These are phyloP conservation scores for Danaus plexippus DNA, from an alignment of 1,140 invertebrate species.

Conservation along the genomic window DNA sequence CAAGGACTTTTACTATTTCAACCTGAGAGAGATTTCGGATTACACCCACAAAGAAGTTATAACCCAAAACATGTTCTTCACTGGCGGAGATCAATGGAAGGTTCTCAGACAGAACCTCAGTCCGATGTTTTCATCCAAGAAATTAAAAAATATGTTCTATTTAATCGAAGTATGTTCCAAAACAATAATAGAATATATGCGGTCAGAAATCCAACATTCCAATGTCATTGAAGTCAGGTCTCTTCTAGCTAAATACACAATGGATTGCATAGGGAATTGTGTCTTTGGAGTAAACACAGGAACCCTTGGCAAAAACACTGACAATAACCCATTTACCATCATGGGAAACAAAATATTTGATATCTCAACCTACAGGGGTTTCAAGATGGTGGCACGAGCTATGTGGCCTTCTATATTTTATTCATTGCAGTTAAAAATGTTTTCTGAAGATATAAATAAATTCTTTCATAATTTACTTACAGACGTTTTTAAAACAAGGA, in stretches of 20 bases:
- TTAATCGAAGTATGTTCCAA: slow-evolving; percentile 23
- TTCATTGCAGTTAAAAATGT: slow-evolving; percentile 17
- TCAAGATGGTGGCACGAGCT: slow-evolving; percentile 17
- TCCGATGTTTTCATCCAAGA: slow-evolving; percentile 24
- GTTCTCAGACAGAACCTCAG: slow-evolving; percentile 27
- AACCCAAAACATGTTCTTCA: slow-evolving; percentile 28
- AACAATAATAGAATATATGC: slow-evolving; percentile 11
- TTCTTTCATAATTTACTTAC: slow-evolving; percentile 25
- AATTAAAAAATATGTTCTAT: slow-evolving; percentile 37
- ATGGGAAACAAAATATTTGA: slow-evolving; percentile 25
- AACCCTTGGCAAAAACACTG: slow-evolving; percentile 16
- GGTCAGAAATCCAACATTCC: slow-evolving; percentile 1
- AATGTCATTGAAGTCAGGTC: slow-evolving; percentile 12
- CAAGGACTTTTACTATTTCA: slow-evolving; percentile 28
- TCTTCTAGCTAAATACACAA: slow-evolving; percentile 22
- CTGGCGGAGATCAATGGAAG: slow-evolving; percentile 27
- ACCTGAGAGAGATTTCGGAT: slow-evolving; percentile 20
- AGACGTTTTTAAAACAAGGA: slow-evolving; percentile 18
- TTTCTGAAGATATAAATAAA: slow-evolving; percentile 15
- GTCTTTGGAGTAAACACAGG: slow-evolving; percentile 26
- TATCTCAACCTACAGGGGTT: slow-evolving; percentile 13
- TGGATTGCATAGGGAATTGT: slow-evolving; percentile 27
- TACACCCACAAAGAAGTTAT: slow-evolving; percentile 17
- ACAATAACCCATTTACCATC: slow-evolving; percentile 17
- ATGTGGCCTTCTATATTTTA: slow-evolving; percentile 33